Base-by-base conservation (phyloP, 2,113 vertebrate species). In the Papio anubis region DNA sequence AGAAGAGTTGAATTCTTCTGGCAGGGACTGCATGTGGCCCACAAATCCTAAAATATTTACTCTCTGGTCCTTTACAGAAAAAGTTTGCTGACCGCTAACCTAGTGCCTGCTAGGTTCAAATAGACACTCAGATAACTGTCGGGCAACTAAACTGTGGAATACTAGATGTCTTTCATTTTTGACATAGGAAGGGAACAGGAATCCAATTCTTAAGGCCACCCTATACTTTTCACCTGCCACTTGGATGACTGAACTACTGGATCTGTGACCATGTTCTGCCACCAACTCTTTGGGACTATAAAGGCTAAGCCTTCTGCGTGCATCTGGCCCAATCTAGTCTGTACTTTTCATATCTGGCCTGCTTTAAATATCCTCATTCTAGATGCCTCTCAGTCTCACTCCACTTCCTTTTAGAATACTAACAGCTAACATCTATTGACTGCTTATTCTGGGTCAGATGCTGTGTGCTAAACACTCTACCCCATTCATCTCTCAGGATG, bases 261-360 rank as follows among this genome's bases (percentile, higher is more conserved):
- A 2, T 17, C 18, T 13, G 3, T 50, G 68, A 16, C 50, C 32
- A 20, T 5, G 13, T 64, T 84, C 73, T 86, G 6, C 17, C 0
- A 27, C 30, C 0, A 20, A 18, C 50, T 3, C 64, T 68, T 3
- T 1, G 8, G 48, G 0, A 32, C 10, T 21, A 14, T 52, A 35
- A 35, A 10, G 45, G 27, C 6, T 27, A 14, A 8, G 32, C 13
- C 18, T 18, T 43, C 30, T 23, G 13, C 8, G 40, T 20, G 8
- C 23, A 10, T 45, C 76, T 0, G 2, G 7, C 35, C 57, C 13
- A 2, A 1, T 55, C 48, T 59, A 10, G 27, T 75, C 21, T 4
- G 25, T 17, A 5, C 40, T 91, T 87, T 52, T 52, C 82, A n/a
- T 32, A 64, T 17, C 3, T 48, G 59, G n/a, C 5, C 66, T 68